Percentiles rank a stretch among this genome's conserved stretches.
phyloP scores from a whole-genome alignment of 2,797 vertebrate genomes.

The Sebastolobus altivelis region DNA sequence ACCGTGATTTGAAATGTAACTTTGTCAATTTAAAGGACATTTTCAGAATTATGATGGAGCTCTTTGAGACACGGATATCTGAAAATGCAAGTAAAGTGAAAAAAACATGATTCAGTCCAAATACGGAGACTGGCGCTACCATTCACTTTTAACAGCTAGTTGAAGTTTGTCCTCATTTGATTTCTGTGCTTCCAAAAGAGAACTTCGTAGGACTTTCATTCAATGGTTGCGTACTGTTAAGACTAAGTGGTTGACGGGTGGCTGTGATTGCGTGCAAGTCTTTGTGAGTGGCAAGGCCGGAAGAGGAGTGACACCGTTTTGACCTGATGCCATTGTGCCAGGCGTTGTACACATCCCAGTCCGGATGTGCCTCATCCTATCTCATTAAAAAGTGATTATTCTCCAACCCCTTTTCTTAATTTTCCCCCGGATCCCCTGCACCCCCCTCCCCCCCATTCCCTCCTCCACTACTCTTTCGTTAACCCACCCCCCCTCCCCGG shows the following conservation, averaged over 20 bases:
- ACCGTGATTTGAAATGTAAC: background rate
- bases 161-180: background rate
- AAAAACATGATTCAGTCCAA: background rate
- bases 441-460: constrained; percentile 29
- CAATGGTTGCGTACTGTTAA: constrained; percentile 4
- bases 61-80: background rate
- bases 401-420: constrained; percentile 67
- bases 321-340: constrained; percentile 66
- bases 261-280: constrained; percentile 58
- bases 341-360: constrained; percentile 59
- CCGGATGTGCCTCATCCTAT: constrained; percentile 76
- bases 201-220: background rate
- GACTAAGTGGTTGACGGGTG: constrained; percentile 36
- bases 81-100: background rate
- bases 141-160: background rate
- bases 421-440: constrained; percentile 63
- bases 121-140: background rate
- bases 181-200: background rate
- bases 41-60: background rate
- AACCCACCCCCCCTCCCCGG: constrained; percentile 22
- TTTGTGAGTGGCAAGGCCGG: constrained; percentile 55
- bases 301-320: constrained; percentile 62
- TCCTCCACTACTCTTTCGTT: constrained; percentile 42
- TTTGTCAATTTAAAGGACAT: background rate
- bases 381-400: constrained; percentile 83